Evolutionary conservation across 2,113 vertebrate species (phyloP).

Genomic region (Stomatorhinus ivindoensis): DNA sequence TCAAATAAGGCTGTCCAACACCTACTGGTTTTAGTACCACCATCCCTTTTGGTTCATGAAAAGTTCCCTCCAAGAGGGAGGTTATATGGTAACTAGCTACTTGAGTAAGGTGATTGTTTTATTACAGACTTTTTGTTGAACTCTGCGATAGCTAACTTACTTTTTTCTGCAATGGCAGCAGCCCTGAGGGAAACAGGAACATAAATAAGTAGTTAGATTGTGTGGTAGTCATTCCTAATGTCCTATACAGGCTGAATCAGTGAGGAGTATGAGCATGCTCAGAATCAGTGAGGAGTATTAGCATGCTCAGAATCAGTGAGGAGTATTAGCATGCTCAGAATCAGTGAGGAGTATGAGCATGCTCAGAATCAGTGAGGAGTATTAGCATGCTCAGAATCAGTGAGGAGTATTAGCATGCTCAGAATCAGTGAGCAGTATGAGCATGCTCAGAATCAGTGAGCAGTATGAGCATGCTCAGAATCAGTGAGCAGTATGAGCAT

Average conservation of each 20-base stretch:
- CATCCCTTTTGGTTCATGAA: neutral
- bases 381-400: too few species aligned
- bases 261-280: neutral
- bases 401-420: neutral
- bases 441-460: neutral
- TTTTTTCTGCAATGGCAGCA: constrained; percentile 92
- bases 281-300: neutral
- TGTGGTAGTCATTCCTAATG: neutral
- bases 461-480: neutral
- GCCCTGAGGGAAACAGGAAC: constrained; percentile 63
- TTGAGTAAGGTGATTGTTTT: constrained; percentile 49
- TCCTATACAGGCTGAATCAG: neutral
- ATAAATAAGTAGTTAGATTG: constrained; percentile 41
- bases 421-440: neutral
- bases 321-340: neutral
- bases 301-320: neutral
- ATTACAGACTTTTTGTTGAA: neutral
- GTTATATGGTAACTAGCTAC: constrained; percentile 91
- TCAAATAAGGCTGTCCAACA: neutral
- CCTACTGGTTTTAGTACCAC: neutral
- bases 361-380: neutral
- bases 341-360: neutral
- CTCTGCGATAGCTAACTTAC: constrained; percentile 65
- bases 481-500: neutral
- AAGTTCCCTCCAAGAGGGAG: constrained; percentile 81